These are phyloP conservation scores for Rhadina sibilatrix DNA, from an alignment of 2,113 vertebrate genomes.

Conservation along the genomic window DNA sequence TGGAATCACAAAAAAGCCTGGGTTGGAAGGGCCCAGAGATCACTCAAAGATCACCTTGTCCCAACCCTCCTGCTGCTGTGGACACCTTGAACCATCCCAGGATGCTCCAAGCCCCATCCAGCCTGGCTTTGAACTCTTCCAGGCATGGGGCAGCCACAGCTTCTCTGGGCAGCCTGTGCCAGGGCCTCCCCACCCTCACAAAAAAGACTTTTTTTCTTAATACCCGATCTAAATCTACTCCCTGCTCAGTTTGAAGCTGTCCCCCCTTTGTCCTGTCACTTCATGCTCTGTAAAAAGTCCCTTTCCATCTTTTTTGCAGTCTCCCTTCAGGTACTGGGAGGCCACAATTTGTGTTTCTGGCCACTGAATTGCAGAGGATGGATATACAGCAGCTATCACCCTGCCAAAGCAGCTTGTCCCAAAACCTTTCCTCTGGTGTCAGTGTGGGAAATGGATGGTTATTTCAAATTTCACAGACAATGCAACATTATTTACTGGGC, in stretches of 20 bases:
- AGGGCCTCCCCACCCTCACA: background rate
- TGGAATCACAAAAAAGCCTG: background rate
- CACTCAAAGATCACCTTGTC: background rate
- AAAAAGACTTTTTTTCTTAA: background rate
- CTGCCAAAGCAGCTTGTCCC: background rate
- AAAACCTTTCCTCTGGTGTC: background rate
- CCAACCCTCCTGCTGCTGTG: background rate
- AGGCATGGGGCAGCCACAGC: background rate
- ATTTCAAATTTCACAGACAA: background rate
- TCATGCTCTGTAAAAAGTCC: background rate
- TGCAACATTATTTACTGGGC: background rate
- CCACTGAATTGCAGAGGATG: background rate
- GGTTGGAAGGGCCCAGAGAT: background rate
- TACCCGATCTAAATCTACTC: background rate
- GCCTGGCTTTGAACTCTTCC: background rate
- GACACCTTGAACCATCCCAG: background rate
- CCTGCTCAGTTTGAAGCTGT: background rate
- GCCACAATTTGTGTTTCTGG: background rate
- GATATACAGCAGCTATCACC: background rate
- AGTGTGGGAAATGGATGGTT: background rate
- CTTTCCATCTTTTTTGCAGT: background rate
- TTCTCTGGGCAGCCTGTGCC: background rate
- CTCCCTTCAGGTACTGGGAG: background rate
- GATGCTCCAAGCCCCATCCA: background rate
- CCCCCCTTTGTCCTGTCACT: background rate